These are phyloP conservation scores for Aphaenogaster rudis DNA, from an alignment of 1,140 invertebrate genomes.

Conservation along the genomic window DNA sequence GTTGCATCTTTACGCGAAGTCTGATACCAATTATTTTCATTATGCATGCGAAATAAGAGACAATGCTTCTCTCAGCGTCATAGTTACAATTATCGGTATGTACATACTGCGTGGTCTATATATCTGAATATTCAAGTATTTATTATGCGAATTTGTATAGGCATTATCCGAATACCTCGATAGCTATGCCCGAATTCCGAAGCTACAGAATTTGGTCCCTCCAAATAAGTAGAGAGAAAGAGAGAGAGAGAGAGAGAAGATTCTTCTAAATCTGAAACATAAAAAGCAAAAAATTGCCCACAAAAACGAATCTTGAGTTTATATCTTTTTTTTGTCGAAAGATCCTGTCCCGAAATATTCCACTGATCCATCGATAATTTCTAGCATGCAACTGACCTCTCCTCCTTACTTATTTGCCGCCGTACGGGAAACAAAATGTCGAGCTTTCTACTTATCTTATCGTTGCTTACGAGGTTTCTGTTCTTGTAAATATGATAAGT, in stretches of 20 bases:
- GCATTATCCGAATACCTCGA: neutral
- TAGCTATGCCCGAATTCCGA: neutral
- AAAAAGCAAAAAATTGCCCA: neutral
- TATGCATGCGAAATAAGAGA: neutral
- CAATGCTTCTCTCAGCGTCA: neutral
- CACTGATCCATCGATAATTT: slow-evolving; percentile 15
- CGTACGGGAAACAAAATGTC: neutral
- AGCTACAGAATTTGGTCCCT: neutral
- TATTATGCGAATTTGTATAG: neutral
- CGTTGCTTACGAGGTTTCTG: slow-evolving; percentile 22
- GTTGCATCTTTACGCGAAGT: neutral
- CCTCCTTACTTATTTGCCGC: slow-evolving; percentile 8
- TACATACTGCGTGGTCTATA: no score
- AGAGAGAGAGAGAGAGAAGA: neutral
- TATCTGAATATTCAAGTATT: neutral
- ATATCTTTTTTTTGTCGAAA: neutral
- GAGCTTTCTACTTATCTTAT: slow-evolving; percentile 42
- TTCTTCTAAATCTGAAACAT: neutral
- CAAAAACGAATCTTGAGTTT: neutral
- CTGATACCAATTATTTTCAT: neutral
- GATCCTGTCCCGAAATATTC: neutral
- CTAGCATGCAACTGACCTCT: neutral
- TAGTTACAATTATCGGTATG: neutral
- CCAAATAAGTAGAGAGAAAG: neutral
- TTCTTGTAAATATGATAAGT: slow-evolving; percentile 30